A percentile compares a stretch with the other conserved stretches of the same genome.
Evolutionary conservation across 2,888 invertebrate genomes (phyloP).

Genomic region (Gerris lacustris): DNA sequence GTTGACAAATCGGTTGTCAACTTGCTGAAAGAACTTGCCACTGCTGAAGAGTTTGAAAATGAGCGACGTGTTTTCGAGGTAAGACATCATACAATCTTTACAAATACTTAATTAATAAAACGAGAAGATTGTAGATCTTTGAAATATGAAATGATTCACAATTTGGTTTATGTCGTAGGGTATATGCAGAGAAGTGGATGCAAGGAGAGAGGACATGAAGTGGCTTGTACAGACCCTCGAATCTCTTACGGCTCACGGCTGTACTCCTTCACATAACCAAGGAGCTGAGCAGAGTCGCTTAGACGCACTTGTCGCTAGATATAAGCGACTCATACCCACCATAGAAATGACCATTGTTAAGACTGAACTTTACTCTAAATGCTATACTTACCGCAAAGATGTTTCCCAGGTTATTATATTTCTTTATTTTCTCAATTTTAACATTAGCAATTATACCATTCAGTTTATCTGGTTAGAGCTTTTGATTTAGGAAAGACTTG

Average conservation of each 20-base stretch:
- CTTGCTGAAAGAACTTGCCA: constrained; percentile 71
- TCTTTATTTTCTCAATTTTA: no score
- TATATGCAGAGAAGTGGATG: constrained; percentile 81
- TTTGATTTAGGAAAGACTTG: no score
- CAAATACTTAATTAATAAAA: no score
- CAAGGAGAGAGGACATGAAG: constrained; percentile 84
- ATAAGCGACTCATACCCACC: constrained; percentile 81
- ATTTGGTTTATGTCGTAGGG: constrained; percentile 48
- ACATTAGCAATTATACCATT: no score
- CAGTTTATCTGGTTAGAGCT: no score
- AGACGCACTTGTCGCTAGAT: constrained; percentile 62
- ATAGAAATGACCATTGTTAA: constrained; percentile 87
- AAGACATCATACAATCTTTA: background rate
- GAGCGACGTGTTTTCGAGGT: constrained; percentile 85
- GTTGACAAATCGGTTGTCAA: constrained; percentile 72
- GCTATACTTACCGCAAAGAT: constrained; percentile 81
- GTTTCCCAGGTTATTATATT: constrained; percentile 51
- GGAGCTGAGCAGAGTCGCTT: constrained; percentile 66
- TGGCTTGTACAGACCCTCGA: constrained; percentile 87
- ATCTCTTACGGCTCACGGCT: constrained; percentile 67
- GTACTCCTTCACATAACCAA: constrained; percentile 50
- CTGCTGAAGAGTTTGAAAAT: constrained; percentile 78
- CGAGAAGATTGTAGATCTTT: no score
- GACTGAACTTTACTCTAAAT: constrained; percentile 82
- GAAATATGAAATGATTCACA: background rate